Conservation (phyloP, 2,888 invertebrate genomes). For the Hyalella azteca region DNA sequence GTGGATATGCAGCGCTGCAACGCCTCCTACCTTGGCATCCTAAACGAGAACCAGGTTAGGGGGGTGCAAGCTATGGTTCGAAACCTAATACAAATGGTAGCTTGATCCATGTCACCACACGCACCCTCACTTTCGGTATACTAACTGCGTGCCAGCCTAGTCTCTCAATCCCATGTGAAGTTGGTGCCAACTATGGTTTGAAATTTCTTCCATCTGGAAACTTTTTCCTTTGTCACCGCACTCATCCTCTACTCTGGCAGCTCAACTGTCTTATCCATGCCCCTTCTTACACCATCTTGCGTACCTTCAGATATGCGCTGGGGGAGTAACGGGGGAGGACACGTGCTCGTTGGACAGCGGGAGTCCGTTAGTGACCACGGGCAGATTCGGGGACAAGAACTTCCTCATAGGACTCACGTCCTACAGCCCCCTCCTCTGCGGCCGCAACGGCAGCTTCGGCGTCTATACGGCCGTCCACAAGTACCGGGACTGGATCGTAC, state of each 20-base stretch:
- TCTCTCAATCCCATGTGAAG: too few relatives aligned
- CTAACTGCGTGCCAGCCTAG: too few relatives aligned
- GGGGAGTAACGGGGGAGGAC: background rate
- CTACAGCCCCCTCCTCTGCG: background rate
- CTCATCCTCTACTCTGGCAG: too few relatives aligned
- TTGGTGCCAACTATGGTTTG: too few relatives aligned
- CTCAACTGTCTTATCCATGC: too few relatives aligned
- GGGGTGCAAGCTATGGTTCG: background rate
- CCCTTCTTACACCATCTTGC: too few relatives aligned
- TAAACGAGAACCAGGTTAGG: background rate
- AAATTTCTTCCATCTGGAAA: too few relatives aligned
- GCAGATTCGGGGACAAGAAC: background rate
- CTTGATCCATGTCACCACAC: too few relatives aligned
- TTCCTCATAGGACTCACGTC: constrained; percentile 32
- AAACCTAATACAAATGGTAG: too few relatives aligned
- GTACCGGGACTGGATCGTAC: background rate
- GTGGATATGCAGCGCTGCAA: too few relatives aligned
- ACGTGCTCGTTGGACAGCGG: constrained; percentile 3
- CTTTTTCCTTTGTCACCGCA: too few relatives aligned
- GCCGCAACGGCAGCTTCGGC: background rate
- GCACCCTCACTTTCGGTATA: too few relatives aligned
- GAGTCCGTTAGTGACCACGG: background rate
- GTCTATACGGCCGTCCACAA: constrained; percentile 18
- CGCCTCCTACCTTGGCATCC: background rate
- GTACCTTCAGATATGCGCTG: constrained; percentile 37